Base-by-base conservation (phyloP, 2,888 invertebrate species). In the Yponomeuta plumbellus region DNA sequence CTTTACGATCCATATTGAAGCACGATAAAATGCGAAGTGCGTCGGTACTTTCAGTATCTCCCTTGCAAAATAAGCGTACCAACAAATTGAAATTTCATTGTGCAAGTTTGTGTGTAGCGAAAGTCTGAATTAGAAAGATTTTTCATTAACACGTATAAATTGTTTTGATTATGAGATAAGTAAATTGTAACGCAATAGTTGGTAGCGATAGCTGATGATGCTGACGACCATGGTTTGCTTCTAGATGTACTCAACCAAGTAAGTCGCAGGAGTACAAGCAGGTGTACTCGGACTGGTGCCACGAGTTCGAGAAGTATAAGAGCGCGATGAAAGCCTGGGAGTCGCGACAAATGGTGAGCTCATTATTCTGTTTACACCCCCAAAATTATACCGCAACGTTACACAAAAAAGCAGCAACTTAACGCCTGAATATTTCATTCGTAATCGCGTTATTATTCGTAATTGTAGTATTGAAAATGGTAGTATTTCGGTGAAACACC, bases 231-330 rank as follows among this genome's bases (percentile, higher is more conserved):
- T 10, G 5, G 34, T 58, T 67, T 75, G 64, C 22, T 79, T 79
- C 59, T 75, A 92, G 93, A 75, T 93, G 93, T 83, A 87, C 91
- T 52, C 92, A 92, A 72, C 93, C 93, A 10, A 92, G 89, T 72
- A 92, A 92, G 75, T 86, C 92, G 10, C 90, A 92, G 69, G 93
- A 93, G 73, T 93, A 92, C 76, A 92, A 92, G 79, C 92, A 93
- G 75, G 93, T 94, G 68, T 94, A 94, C 80, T 92, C 94, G 10
- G 94, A 94, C 76, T 95, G 95, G 95, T 95, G 95, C 77, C 93
- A 94, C 74, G 94, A 94, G 82, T 94, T 94, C 76, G 94, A 94
- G 79, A 93, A 93, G 77, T 94, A 95, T 83, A 94, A 94, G 81
- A 91, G 86, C 73, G 94, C 93, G 52, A 93, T 94, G 93, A 92